Conservation (phyloP, 2,888 invertebrate species). For the Eucera pruinosa region DNA sequence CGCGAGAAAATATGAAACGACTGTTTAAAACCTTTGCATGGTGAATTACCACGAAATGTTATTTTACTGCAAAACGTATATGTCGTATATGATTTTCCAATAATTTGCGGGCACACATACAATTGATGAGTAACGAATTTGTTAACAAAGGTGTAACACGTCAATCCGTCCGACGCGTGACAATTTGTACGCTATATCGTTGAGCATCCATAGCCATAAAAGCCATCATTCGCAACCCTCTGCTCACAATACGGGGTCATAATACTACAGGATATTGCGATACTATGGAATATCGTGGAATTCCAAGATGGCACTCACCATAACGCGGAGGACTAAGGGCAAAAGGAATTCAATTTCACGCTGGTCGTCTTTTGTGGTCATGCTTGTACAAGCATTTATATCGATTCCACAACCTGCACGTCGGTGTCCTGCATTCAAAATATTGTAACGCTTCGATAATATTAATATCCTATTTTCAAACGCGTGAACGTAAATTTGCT, state of each 20-base stretch:
- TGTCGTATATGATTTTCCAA: neutral
- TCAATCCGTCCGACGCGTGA: conserved; percentile 16
- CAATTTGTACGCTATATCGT: conserved; percentile 18
- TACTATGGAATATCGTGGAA: conserved; percentile 74
- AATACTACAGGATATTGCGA: conserved; percentile 73
- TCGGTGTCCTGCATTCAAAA: conserved; percentile 31
- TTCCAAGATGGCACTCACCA: conserved; percentile 71
- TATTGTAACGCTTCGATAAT: neutral
- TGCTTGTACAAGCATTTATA: conserved; percentile 57
- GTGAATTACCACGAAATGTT: too few relatives aligned
- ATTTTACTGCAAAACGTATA: too few relatives aligned
- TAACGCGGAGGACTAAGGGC: conserved; percentile 33
- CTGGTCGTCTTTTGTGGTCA: conserved; percentile 59
- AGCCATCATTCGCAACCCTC: conserved; percentile 42
- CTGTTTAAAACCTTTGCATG: too few relatives aligned
- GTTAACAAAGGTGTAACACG: conserved; percentile 8
- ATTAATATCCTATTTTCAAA: neutral
- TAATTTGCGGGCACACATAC: too few relatives aligned
- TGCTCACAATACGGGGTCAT: conserved; percentile 52
- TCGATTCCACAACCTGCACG: conserved; percentile 39
- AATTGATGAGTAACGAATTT: conserved; percentile 8
- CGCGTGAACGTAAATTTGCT: neutral
- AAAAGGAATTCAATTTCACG: conserved; percentile 71
- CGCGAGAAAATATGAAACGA: too few relatives aligned
- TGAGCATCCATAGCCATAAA: conserved; percentile 23